Evolutionary conservation across 2,797 vertebrate species (phyloP).

Genomic region (Hydrophis major): DNA sequence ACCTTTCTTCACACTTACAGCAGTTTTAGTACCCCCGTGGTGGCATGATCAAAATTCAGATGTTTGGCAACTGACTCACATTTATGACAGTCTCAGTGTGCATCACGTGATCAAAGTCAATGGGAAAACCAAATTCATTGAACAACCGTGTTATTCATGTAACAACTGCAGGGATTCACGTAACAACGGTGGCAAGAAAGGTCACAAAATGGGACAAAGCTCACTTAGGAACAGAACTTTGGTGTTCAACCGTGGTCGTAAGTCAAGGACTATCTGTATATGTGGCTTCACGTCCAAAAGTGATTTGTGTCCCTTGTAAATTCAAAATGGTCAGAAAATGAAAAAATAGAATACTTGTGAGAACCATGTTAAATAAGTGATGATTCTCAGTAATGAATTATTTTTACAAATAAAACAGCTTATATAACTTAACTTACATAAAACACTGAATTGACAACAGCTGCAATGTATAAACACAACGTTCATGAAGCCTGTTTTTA

Average conservation of each 20-base stretch:
- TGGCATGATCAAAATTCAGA: neutral
- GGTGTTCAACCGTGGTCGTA: neutral
- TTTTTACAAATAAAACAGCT: neutral
- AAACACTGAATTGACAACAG: slow-evolving; percentile 2
- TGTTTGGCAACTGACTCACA: neutral
- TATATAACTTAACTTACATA: neutral
- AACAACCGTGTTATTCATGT: too few species aligned
- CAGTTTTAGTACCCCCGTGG: neutral
- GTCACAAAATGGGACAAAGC: neutral
- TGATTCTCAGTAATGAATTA: neutral
- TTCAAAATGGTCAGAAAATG: neutral
- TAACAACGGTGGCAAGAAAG: neutral
- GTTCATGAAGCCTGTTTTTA: too few species aligned
- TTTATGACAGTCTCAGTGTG: neutral
- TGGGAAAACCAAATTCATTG: neutral
- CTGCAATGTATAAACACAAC: slow-evolving; percentile 13
- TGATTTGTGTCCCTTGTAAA: neutral
- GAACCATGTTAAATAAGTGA: neutral
- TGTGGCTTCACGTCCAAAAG: neutral
- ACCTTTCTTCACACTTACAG: neutral
- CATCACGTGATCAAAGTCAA: neutral
- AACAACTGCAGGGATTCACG: too few species aligned
- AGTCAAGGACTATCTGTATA: neutral
- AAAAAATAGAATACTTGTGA: neutral
- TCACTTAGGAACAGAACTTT: neutral